Evolutionary conservation across 2,113 vertebrate species (phyloP).

Genomic region (Macrotus californicus): DNA sequence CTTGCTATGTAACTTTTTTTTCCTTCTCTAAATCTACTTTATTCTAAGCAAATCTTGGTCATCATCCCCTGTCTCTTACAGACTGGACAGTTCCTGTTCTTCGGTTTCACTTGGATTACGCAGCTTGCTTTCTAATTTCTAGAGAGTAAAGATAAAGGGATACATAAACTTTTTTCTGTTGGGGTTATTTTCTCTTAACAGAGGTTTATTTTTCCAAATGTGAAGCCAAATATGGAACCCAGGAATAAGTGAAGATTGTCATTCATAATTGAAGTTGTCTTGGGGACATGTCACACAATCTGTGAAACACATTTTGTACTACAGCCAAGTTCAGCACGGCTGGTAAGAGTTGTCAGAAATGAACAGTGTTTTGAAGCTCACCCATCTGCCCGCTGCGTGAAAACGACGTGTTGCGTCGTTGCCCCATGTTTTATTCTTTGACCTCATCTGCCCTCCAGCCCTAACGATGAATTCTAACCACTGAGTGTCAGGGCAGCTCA

Average conservation of each 20-base stretch:
- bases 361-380: not conserved
- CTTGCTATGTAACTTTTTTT: not conserved
- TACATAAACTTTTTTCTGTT: not conserved
- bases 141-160: not conserved
- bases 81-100: not conserved
- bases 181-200: not conserved
- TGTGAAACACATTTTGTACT: not conserved
- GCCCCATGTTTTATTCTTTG: not conserved
- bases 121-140: not conserved
- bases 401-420: not conserved
- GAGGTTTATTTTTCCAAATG: constrained; percentile 19
- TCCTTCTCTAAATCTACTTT: not conserved
- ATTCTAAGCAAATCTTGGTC: not conserved
- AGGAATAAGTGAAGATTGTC: not conserved
- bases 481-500: not conserved
- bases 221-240: not conserved
- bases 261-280: not conserved
- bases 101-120: not conserved
- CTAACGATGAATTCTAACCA: not conserved
- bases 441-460: not conserved
- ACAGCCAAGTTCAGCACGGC: not conserved
- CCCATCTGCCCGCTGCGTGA: not conserved
- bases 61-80: not conserved
- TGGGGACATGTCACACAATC: not conserved
- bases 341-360: not conserved